Percentiles rank a stretch among this genome's conserved stretches.
phyloP scores from a whole-genome alignment of 2,113 vertebrate species.

The Gopherus evgoodei region DNA sequence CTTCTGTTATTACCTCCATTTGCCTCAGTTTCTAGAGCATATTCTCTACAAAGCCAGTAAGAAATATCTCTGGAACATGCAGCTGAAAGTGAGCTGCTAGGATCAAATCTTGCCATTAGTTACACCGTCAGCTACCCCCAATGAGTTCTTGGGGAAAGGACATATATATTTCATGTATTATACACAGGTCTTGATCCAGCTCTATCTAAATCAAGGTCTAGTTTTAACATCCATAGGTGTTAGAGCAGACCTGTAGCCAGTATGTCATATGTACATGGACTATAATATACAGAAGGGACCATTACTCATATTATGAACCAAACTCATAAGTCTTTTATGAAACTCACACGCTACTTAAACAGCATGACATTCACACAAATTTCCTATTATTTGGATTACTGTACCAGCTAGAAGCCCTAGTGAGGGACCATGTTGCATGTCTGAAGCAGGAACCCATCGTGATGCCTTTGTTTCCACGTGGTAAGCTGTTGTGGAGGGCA shows the following conservation, averaged over 20 bases:
- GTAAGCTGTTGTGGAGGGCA: constrained; percentile 50
- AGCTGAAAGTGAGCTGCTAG: constrained; percentile 37
- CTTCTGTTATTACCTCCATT: background rate
- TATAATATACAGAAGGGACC: constrained; percentile 1
- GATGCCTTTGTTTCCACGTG: constrained; percentile 18
- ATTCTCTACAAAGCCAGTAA: background rate
- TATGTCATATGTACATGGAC: background rate
- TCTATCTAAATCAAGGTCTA: constrained; percentile 35
- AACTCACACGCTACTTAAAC: constrained; percentile 50
- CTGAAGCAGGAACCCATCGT: background rate
- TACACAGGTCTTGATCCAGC: constrained; percentile 46
- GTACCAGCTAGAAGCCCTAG: background rate
- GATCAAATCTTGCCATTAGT: constrained; percentile 53
- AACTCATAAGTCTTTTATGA: constrained; percentile 28
- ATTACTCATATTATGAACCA: background rate
- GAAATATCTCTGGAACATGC: constrained; percentile 23
- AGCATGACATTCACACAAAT: constrained; percentile 45
- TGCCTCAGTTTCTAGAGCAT: constrained; percentile 41
- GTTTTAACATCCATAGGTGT: constrained; percentile 49
- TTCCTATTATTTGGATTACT: constrained; percentile 45
- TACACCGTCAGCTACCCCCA: constrained; percentile 38
- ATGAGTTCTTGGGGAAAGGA: constrained; percentile 41
- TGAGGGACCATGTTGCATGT: background rate
- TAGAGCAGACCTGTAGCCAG: constrained; percentile 34
- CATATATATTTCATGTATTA: constrained; percentile 2